phyloP scores from a whole-genome alignment of 2,797 vertebrate species.

The Hephaestus fuliginosus region DNA sequence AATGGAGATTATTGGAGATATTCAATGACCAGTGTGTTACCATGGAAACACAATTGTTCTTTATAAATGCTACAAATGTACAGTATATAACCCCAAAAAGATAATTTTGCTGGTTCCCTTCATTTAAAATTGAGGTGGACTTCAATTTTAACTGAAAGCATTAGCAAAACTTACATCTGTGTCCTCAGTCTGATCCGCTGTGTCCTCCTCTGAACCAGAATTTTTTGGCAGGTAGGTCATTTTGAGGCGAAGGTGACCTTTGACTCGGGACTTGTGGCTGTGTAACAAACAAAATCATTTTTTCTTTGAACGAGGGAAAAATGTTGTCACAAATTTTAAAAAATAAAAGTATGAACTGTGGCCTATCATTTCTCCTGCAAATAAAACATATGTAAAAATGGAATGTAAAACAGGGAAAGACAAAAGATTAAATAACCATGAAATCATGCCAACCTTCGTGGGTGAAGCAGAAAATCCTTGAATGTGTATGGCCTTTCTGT shows the following conservation, averaged over 20 bases:
- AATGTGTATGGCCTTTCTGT: constrained; percentile 96
- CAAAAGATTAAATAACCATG: constrained; percentile 47
- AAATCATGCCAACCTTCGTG: constrained; percentile 91
- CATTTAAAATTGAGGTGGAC: not conserved
- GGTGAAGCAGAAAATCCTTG: constrained; percentile 98
- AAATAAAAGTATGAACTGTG: constrained; percentile 10
- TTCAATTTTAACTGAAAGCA: not conserved
- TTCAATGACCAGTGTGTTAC: not conserved
- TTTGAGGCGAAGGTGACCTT: constrained; percentile 97
- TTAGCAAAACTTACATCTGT: constrained; percentile 86
- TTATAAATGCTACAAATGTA: not conserved
- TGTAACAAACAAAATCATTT: constrained; percentile 20
- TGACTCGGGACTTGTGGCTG: constrained; percentile 97
- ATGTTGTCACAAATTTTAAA: not conserved
- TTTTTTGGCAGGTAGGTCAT: constrained; percentile 96
- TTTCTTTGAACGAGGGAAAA: not conserved
- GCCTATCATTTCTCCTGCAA: not conserved
- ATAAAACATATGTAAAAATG: constrained; percentile 45
- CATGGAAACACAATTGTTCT: too few relatives aligned
- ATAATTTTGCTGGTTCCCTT: too few relatives aligned
- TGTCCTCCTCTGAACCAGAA: constrained; percentile 90
- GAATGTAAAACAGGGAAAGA: constrained; percentile 44
- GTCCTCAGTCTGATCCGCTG: constrained; percentile 90
- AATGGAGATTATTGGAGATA: not conserved
- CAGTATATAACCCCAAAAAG: too few relatives aligned